Evolutionary conservation across 2,888 invertebrate genomes (phyloP).

Genomic region (Brachylomia viminalis): DNA sequence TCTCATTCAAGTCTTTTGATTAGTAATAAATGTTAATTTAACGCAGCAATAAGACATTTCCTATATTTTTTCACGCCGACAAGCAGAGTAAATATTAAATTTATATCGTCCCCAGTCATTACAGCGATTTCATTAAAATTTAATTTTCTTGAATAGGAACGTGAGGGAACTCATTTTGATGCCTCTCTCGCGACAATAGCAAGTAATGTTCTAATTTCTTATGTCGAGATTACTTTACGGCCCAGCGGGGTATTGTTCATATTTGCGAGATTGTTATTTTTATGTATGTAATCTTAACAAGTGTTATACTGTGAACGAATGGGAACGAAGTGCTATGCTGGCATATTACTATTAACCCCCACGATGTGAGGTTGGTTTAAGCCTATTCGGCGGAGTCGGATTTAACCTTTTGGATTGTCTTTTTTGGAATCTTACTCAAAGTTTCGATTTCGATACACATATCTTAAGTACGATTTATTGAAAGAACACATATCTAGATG

Average conservation of each 20-base stretch:
- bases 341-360: slow-evolving; percentile 38
- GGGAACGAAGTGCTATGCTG: slow-evolving; percentile 25
- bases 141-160: slow-evolving; percentile 72
- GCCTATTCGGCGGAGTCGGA: neutral
- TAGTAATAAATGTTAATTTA: slow-evolving; percentile 72
- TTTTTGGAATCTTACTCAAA: neutral
- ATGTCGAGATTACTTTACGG: slow-evolving; percentile 62
- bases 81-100: slow-evolving; percentile 69
- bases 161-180: slow-evolving; percentile 64
- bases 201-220: slow-evolving; percentile 66
- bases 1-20: slow-evolving; percentile 59
- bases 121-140: slow-evolving; percentile 74
- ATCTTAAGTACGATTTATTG: neutral
- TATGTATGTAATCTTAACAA: slow-evolving; percentile 55
- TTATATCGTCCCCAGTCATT: slow-evolving; percentile 71
- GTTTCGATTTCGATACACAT: slow-evolving; percentile 14
- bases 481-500: neutral
- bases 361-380: slow-evolving; percentile 45
- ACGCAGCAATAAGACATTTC: slow-evolving; percentile 69
- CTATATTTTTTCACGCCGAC: slow-evolving; percentile 68
- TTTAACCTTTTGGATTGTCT: slow-evolving; percentile 27
- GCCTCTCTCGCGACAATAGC: slow-evolving; percentile 54
- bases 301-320: slow-evolving; percentile 32
- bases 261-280: slow-evolving; percentile 58
- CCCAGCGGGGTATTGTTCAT: slow-evolving; percentile 60